Percentiles rank a stretch among this genome's conserved stretches.
Evolutionary conservation across 2,888 invertebrate genomes (phyloP).

Genomic region (Ochlodes sylvanus): DNA sequence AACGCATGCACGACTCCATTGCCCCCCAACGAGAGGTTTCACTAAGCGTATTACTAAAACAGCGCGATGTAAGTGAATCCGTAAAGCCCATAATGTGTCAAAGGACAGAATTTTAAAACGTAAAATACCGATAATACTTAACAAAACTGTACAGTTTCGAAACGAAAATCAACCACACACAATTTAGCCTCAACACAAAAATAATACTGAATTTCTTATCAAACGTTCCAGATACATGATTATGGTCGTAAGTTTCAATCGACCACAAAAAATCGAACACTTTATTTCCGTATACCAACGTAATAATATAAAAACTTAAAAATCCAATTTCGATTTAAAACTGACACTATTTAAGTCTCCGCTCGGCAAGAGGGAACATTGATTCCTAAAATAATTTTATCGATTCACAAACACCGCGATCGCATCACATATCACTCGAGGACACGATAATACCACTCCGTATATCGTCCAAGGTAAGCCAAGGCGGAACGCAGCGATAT

Average conservation of each 20-base stretch:
- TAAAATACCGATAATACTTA: slow-evolving; percentile 11
- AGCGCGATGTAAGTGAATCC: slow-evolving; percentile 35
- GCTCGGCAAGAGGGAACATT: background rate
- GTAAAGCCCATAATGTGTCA: background rate
- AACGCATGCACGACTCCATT: slow-evolving; percentile 31
- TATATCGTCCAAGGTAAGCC: slow-evolving; percentile 29
- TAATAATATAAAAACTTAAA: background rate
- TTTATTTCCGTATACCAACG: slow-evolving; percentile 6
- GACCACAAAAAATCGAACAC: background rate
- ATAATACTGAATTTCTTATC: slow-evolving; percentile 36
- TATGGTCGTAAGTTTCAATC: background rate
- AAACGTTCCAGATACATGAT: slow-evolving; percentile 5
- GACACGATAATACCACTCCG: slow-evolving; percentile 53
- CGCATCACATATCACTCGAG: slow-evolving; percentile 25
- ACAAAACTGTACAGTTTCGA: slow-evolving; percentile 6
- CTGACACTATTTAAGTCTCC: background rate
- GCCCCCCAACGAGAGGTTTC: slow-evolving; percentile 11
- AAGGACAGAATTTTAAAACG: slow-evolving; percentile 1
- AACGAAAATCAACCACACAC: slow-evolving; percentile 13
- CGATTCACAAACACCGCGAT: slow-evolving; percentile 35
- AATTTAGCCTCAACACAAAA: slow-evolving; percentile 33
- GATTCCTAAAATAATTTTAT: background rate
- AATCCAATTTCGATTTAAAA: slow-evolving; percentile 2
- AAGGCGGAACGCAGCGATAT: slow-evolving; percentile 30
- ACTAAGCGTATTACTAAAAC: slow-evolving; percentile 31